Conservation (phyloP, 2,888 invertebrate species). For the Crocallis elinguaria region DNA sequence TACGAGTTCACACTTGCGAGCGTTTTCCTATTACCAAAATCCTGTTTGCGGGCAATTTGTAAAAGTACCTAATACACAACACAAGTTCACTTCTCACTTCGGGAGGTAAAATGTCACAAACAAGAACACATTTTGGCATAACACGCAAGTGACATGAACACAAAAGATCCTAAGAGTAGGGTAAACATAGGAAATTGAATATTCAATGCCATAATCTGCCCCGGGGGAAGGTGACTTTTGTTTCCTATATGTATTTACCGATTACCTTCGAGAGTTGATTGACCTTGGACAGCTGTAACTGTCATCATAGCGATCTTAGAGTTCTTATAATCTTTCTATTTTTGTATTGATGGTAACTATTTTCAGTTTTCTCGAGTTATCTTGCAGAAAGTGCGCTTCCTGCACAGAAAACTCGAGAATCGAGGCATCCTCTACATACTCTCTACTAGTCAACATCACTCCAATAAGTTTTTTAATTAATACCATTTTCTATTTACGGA, state of each 20-base stretch:
- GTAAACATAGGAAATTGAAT: constrained; percentile 37
- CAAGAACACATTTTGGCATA: constrained; percentile 34
- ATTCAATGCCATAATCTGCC: constrained; percentile 32
- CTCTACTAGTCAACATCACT: no score
- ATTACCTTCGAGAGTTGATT: neutral
- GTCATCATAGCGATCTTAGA: no score
- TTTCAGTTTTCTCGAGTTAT: no score
- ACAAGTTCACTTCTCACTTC: constrained; percentile 34
- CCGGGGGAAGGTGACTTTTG: constrained; percentile 22
- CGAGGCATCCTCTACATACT: no score
- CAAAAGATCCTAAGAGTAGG: constrained; percentile 30
- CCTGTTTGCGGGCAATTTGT: constrained; percentile 29
- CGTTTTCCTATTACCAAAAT: constrained; percentile 21
- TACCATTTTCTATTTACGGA: constrained; percentile 30
- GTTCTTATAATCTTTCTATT: no score
- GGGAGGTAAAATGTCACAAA: constrained; percentile 35
- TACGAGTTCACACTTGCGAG: neutral
- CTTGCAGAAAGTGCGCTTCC: no score
- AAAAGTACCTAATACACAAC: constrained; percentile 33
- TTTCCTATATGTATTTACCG: constrained; percentile 2
- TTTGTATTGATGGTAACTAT: no score
- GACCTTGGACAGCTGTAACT: no score
- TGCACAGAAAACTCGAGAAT: no score
- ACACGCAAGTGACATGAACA: constrained; percentile 27
- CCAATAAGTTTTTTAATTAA: constrained; percentile 31